Percentiles rank a stretch among this genome's conserved stretches.
phyloP scores from a whole-genome alignment of 35 echinoderm and acorn worm species.

The Lytechinus pictus region DNA sequence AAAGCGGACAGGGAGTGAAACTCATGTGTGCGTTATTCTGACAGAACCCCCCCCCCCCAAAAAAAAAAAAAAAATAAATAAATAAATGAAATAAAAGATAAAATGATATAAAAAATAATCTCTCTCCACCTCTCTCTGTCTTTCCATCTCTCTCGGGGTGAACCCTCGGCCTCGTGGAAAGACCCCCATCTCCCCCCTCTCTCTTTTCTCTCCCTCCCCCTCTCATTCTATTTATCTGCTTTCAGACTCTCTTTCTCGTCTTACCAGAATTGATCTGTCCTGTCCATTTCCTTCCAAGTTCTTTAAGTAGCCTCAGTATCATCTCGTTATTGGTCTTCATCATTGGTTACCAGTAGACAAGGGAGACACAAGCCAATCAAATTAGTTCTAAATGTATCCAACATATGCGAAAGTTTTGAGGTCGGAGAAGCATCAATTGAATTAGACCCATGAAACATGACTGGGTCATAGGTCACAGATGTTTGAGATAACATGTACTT shows the following conservation, averaged over 20 bases:
- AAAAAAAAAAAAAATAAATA: too few relatives aligned
- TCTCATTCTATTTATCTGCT: not conserved
- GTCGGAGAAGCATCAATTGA: not conserved
- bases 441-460: constrained; percentile 16
- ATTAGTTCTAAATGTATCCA: not conserved
- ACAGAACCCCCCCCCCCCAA: too few relatives aligned
- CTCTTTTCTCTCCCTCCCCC: not conserved
- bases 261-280: not conserved
- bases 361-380: not conserved
- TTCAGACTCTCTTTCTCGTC: not conserved
- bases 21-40: too few relatives aligned
- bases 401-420: not conserved
- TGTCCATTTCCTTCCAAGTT: not conserved
- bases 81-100: too few relatives aligned
- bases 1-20: too few relatives aligned
- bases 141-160: too few relatives aligned
- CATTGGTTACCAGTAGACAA: not conserved
- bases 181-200: not conserved
- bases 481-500: not conserved
- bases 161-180: too few relatives aligned
- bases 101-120: not conserved
- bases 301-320: not conserved
- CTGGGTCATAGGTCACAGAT: not conserved
- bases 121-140: not conserved
- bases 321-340: not conserved